Evolutionary conservation across 2,113 vertebrate species (phyloP), one percentile per base, ranked within the genome.

Genomic region (Campylorhamphus procurvoides): DNA sequence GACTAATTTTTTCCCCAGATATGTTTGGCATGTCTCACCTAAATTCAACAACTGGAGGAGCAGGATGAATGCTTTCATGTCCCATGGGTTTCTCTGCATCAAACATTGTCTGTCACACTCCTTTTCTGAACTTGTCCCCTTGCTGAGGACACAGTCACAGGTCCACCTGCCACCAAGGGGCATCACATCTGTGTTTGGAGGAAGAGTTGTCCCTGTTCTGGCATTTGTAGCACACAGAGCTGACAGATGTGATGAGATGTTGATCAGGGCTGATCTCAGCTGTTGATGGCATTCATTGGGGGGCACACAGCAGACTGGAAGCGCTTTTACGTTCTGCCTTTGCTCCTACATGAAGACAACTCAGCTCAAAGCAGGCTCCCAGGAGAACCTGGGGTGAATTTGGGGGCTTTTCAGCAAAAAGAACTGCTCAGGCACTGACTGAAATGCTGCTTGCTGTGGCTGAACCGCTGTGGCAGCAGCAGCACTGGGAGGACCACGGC

Each of bases 201-300:
- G 33, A 52, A 31, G n/a, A 77, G 3, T 20, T n/a, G 18, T 29
- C 39, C 49, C 58, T 16, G 7, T 58, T 27, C 28, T 18, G 14
- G 47, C 5, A 0, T 17, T 29, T 23, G 20, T 4, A 17, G 71
- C 0, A 0, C 27, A 35, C 6, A 20, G 40, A 40, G 12, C 10
- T 44, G 44, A 20, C 12, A 39, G 58, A 23, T 62, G 18, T 20
- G 25, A 11, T 49, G 44, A 76, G 44, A 14, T 23, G 39, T 17
- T 47, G 53, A 28, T 28, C 3, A 12, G 71, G 50, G 37, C 44
- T 81, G 66, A 46, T 37, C 62, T 25, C 40, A 67, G 58, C 12
- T 80, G 46, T 23, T 1, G 1, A 12, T n/a, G 40, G 19, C 10
- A 0, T 42, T 27, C n/a, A 47, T 31, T 10, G 18, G 16, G 23